Conservation (phyloP, 2,113 vertebrate species). For the Passer domesticus region DNA sequence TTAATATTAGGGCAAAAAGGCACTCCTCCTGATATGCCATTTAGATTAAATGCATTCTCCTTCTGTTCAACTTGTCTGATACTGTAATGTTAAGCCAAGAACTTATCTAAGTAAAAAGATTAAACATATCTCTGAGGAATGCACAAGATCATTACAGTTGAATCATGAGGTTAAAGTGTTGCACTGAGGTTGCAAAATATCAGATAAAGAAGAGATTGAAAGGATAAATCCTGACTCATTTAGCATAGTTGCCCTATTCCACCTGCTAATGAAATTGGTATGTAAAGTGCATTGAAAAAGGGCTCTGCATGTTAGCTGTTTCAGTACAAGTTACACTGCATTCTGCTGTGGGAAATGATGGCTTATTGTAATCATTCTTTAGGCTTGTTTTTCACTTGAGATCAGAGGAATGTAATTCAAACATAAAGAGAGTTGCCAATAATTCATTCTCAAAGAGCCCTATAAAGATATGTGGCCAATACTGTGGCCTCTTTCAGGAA, state of each 20-base stretch:
- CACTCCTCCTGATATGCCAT: neutral
- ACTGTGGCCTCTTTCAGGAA: slow-evolving; percentile 32
- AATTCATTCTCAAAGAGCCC: slow-evolving; percentile 50
- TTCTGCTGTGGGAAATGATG: slow-evolving; percentile 46
- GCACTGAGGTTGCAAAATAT: slow-evolving; percentile 16
- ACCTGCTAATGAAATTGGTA: slow-evolving; percentile 51
- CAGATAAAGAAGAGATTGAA: slow-evolving; percentile 9
- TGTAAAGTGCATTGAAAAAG: slow-evolving; percentile 11
- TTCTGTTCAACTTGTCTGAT: slow-evolving; percentile 25
- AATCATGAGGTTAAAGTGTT: slow-evolving; percentile 63
- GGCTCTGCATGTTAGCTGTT: neutral
- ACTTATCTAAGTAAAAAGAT: slow-evolving; percentile 51
- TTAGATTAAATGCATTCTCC: slow-evolving; percentile 8
- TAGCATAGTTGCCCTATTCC: slow-evolving; percentile 28
- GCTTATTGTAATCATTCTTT: slow-evolving; percentile 49
- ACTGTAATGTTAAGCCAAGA: slow-evolving; percentile 43
- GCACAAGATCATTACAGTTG: slow-evolving; percentile 43
- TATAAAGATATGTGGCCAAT: slow-evolving; percentile 38
- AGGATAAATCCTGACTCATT: slow-evolving; percentile 45
- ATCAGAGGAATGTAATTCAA: slow-evolving; percentile 48
- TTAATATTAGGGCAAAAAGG: slow-evolving; percentile 34
- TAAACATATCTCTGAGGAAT: slow-evolving; percentile 55
- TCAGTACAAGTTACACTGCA: neutral
- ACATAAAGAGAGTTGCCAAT: slow-evolving; percentile 3
- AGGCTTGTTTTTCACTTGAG: slow-evolving; percentile 48